Evolutionary conservation across 2,797 vertebrate genomes (phyloP), one percentile per base, ranked within the genome.

Genomic region (Agapornis canus): DNA sequence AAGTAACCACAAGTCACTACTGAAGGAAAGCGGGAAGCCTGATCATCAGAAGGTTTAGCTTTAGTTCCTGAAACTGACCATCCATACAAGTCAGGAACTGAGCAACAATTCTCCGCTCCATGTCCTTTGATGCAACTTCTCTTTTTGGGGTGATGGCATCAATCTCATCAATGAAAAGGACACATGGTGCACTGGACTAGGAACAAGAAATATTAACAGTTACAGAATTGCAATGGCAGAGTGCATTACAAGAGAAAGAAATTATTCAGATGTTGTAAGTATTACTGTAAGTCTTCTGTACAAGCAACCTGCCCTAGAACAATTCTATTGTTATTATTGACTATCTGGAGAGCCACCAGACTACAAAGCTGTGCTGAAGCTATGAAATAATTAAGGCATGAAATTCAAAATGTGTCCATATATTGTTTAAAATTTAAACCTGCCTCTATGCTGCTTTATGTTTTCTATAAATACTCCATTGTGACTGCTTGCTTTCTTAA

Each of bases 31-130:
- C 29, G 82, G 32, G 2, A 11, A 87, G 42, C 13, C 23, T 47
- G 40, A n/a, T 13, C 66, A 77, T 19, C 31, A 82, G 6, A 45
- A 69, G 77, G 18, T 7, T 77, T 48, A 18, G n/a, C 5, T 80
- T 49, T 35, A 35, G n/a, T 31, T 83, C 26, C 82, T 68, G 64
- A 90, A 73, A 97, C 96, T 96, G 83, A 99, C 99, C 99, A 13
- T 99, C 99, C 99, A 99, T 99, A 95, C 99, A 99, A 82, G 99
- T 99, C 9, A 99, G 98, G 65, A 99, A 98, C 97, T 99, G 99
- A 63, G 99, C 99, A 10, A 99, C 99, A n/a, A 99, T 99, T 95
- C 99, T 98, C 63, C 99, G 97, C 97, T 99, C 99, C 99, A 99
- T 99, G 97, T 99, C 99, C 97, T 99, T 99, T 1, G 99, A 99